These are phyloP conservation scores for Tupiocoris notatus DNA, from an alignment of 2,888 invertebrate species.

Conservation along the genomic window DNA sequence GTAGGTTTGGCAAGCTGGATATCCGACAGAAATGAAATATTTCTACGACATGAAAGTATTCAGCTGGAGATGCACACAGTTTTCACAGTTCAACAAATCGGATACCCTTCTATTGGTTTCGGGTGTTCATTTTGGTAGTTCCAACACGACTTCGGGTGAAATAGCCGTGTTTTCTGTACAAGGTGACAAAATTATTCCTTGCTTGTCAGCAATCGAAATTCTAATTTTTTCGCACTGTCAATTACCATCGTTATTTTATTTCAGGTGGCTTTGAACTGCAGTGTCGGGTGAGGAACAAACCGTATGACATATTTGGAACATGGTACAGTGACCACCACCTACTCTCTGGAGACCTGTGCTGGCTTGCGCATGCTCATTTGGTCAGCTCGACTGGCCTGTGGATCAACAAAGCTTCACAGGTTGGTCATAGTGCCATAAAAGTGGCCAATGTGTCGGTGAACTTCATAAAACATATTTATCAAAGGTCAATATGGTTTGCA, in stretches of 20 bases:
- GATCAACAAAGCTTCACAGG: constrained; percentile 77
- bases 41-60: constrained; percentile 75
- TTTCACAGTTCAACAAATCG: constrained; percentile 78
- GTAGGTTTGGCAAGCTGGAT: constrained; percentile 69
- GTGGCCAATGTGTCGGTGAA: too few relatives aligned
- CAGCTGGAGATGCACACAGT: constrained; percentile 84
- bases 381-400: constrained; percentile 73
- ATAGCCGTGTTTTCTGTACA: constrained; percentile 79
- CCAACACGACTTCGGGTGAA: constrained; percentile 77
- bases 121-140: constrained; percentile 76
- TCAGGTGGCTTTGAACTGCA: constrained; percentile 67
- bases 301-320: constrained; percentile 85
- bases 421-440: constrained; percentile 18
- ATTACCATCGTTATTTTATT: too few relatives aligned
- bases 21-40: constrained; percentile 69
- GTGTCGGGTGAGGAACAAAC: constrained; percentile 75
- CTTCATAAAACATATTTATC: too few relatives aligned
- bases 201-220: too few relatives aligned
- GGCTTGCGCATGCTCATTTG: constrained; percentile 74
- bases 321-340: constrained; percentile 82
- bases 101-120: constrained; percentile 79
- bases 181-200: too few relatives aligned
- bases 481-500: constrained; percentile 46
- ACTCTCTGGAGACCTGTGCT: constrained; percentile 76
- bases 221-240: too few relatives aligned